A percentile compares a stretch with the other conserved stretches of the same genome.
Conservation (phyloP, 2,797 vertebrate species). For the Phyllotis vaccarum region DNA sequence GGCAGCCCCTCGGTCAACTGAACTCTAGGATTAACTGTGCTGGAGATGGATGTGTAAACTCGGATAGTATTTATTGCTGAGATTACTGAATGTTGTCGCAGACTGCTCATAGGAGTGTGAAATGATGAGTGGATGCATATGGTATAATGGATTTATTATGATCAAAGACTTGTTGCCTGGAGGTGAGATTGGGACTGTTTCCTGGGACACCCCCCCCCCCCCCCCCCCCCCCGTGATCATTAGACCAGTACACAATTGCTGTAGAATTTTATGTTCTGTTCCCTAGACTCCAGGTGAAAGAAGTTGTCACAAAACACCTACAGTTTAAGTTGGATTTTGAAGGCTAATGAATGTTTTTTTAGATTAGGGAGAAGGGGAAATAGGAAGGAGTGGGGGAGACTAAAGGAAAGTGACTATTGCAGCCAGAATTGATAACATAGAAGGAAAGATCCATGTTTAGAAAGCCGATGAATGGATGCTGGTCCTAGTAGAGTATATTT, state of each 20-base stretch:
- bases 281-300: neutral
- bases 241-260: neutral
- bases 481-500: neutral
- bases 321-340: conserved; percentile 33
- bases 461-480: neutral
- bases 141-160: conserved; percentile 4
- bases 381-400: neutral
- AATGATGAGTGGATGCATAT: neutral
- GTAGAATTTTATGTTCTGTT: neutral
- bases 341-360: conserved; percentile 20
- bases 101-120: conserved; percentile 15
- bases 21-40: neutral
- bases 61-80: conserved; percentile 24
- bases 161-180: neutral
- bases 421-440: neutral
- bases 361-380: neutral
- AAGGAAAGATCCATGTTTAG: neutral
- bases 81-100: neutral
- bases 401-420: neutral
- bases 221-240: too few relatives aligned
- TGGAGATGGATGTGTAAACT: neutral
- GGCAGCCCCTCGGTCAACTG: neutral
- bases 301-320: conserved; percentile 18
- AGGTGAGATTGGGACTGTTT: conserved; percentile 26
- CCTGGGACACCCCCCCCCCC: neutral